Conservation (phyloP, 2,797 vertebrate genomes). For the Tragelaphus oryx region DNA sequence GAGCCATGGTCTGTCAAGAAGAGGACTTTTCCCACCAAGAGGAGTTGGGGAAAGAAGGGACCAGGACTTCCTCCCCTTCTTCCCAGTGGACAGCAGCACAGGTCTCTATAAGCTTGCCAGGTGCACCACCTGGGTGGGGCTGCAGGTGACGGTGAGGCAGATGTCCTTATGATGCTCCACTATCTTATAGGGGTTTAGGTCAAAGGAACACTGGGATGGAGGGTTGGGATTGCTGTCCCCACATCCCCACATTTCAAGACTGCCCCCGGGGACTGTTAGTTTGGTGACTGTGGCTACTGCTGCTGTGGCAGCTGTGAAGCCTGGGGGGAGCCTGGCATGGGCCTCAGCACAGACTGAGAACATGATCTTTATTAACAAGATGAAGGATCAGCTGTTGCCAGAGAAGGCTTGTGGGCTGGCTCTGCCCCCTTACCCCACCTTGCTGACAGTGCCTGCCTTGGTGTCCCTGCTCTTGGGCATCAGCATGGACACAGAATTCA, state of each 20-base stretch:
- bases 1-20: slow-evolving; percentile 68
- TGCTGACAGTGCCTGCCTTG: slow-evolving; percentile 92
- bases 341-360: slow-evolving; percentile 96
- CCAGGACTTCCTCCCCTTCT: slow-evolving; percentile 64
- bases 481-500: slow-evolving; percentile 85
- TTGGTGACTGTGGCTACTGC: slow-evolving; percentile 82
- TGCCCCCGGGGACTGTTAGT: slow-evolving; percentile 81
- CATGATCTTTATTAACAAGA: slow-evolving; percentile 97
- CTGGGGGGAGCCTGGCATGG: slow-evolving; percentile 41
- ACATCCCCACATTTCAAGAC: slow-evolving; percentile 80
- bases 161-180: slow-evolving; percentile 96
- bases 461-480: slow-evolving; percentile 84
- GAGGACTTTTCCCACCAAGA: slow-evolving; percentile 65
- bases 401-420: slow-evolving; percentile 90
- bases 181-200: slow-evolving; percentile 95
- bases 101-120: slow-evolving; percentile 93
- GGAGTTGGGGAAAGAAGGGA: slow-evolving; percentile 64
- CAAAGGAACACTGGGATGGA: slow-evolving; percentile 91
- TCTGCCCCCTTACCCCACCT: slow-evolving; percentile 91
- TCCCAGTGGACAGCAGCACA: slow-evolving; percentile 65
- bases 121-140: slow-evolving; percentile 95
- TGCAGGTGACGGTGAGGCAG: slow-evolving; percentile 96
- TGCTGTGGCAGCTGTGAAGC: slow-evolving; percentile 76
- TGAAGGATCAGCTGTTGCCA: slow-evolving; percentile 94
- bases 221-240: slow-evolving; percentile 87